A percentile compares a stretch with the other conserved stretches of the same genome.
Conservation (phyloP, 1,140 invertebrate species). For the Achatina immaculata region DNA sequence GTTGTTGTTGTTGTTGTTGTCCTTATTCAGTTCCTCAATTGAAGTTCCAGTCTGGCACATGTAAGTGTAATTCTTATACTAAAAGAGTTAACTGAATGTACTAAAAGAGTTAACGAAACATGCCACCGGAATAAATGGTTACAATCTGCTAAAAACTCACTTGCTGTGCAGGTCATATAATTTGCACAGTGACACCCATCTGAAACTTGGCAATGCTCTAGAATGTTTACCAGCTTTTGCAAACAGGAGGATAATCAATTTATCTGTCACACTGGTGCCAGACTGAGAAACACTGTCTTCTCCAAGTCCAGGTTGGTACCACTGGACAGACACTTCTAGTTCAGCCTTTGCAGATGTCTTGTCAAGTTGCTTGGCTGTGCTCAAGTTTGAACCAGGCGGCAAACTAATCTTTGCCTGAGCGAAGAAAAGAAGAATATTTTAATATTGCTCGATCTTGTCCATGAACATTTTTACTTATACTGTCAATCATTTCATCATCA, state of each 20-base stretch:
- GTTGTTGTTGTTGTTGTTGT: too few relatives aligned
- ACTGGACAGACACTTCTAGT: slow-evolving; percentile 59
- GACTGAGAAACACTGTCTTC: slow-evolving; percentile 43
- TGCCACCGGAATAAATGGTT: too few relatives aligned
- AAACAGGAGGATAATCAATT: slow-evolving; percentile 57
- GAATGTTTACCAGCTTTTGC: slow-evolving; percentile 50
- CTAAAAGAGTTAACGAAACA: too few relatives aligned
- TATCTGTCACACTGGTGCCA: slow-evolving; percentile 49
- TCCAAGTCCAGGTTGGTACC: slow-evolving; percentile 62
- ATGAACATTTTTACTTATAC: neutral
- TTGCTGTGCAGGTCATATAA: slow-evolving; percentile 67
- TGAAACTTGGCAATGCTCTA: slow-evolving; percentile 42
- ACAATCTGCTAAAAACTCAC: slow-evolving; percentile 51
- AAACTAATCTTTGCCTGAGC: slow-evolving; percentile 39
- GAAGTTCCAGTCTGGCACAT: too few relatives aligned
- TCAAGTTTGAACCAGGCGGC: slow-evolving; percentile 51
- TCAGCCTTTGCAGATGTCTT: slow-evolving; percentile 48
- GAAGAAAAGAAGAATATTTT: neutral
- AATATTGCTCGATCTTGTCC: neutral
- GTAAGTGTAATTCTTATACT: too few relatives aligned
- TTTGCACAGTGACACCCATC: slow-evolving; percentile 62
- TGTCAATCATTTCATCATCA: too few relatives aligned
- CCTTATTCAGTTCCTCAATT: too few relatives aligned
- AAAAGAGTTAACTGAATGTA: too few relatives aligned
- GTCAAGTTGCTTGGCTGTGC: slow-evolving; percentile 50